Conservation (phyloP, 2,113 vertebrate genomes). For the Pimephales promelas region DNA sequence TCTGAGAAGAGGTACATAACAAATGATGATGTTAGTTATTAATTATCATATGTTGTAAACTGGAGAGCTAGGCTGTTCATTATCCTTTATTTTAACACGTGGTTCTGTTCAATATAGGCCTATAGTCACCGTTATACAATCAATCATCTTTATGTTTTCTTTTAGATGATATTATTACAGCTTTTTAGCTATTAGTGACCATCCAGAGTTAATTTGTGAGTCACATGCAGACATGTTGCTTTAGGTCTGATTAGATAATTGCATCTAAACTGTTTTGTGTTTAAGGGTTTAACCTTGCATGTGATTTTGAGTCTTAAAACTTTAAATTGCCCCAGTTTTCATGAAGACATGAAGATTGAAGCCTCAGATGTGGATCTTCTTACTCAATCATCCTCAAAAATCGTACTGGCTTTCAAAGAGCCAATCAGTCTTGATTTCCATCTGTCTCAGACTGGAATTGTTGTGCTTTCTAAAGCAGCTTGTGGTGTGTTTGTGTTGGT, state of each 20-base stretch:
- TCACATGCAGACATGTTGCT: not conserved
- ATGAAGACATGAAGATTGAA: not conserved
- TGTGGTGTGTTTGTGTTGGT: not conserved
- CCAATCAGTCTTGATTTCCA: not conserved
- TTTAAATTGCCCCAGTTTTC: not conserved
- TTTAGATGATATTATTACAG: not conserved
- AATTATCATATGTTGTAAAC: not conserved
- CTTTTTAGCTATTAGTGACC: not conserved
- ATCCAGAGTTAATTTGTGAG: not conserved
- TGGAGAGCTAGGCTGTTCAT: not conserved
- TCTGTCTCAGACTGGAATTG: not conserved
- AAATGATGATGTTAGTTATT: no score
- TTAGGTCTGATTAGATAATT: not conserved
- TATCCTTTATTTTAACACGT: not conserved
- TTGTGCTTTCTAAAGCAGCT: not conserved
- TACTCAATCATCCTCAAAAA: not conserved
- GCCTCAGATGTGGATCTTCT: not conserved
- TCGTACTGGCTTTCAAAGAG: slow-evolving; percentile 7
- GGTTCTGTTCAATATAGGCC: not conserved
- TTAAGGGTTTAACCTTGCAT: not conserved
- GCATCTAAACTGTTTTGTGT: not conserved
- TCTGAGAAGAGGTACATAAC: not conserved
- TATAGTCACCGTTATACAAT: no score
- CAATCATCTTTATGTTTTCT: no score
- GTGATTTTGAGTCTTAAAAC: not conserved